Conservation (phyloP, 1,140 invertebrate genomes). For the Cherax quadricarinatus region DNA sequence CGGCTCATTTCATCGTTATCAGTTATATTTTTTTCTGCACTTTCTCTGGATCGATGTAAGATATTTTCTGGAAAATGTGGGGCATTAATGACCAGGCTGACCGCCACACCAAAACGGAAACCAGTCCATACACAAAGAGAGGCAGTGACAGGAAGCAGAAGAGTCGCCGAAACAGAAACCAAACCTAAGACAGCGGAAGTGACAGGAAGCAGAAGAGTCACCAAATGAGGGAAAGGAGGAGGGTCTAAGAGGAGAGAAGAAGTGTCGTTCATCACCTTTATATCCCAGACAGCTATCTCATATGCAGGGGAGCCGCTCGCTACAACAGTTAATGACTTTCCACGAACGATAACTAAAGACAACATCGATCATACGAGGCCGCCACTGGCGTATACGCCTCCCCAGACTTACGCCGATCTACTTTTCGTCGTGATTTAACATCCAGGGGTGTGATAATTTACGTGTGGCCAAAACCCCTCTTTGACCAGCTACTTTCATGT, state of each 20-base stretch:
- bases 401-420: not conserved
- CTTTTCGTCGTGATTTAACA: not conserved
- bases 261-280: constrained; percentile 38
- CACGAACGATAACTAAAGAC: constrained; percentile 11
- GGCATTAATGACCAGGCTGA: not conserved
- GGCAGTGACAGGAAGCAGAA: not conserved
- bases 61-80: not conserved
- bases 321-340: constrained; percentile 25
- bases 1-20: constrained; percentile 54
- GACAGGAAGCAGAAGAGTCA: not conserved
- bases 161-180: not conserved
- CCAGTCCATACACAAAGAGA: not conserved
- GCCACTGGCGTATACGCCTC: not conserved
- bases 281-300: constrained; percentile 15
- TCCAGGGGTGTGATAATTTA: not conserved
- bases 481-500: not conserved
- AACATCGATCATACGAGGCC: constrained; percentile 7
- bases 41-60: constrained; percentile 10
- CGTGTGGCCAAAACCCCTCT: not conserved
- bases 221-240: not conserved
- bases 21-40: constrained; percentile 26
- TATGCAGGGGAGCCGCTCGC: constrained; percentile 33
- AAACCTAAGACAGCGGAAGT: not conserved
- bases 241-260: constrained; percentile 6
- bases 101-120: not conserved